These are phyloP conservation scores for Peromyscus aztecus DNA, from an alignment of 2,797 vertebrate genomes.

Conservation along the genomic window DNA sequence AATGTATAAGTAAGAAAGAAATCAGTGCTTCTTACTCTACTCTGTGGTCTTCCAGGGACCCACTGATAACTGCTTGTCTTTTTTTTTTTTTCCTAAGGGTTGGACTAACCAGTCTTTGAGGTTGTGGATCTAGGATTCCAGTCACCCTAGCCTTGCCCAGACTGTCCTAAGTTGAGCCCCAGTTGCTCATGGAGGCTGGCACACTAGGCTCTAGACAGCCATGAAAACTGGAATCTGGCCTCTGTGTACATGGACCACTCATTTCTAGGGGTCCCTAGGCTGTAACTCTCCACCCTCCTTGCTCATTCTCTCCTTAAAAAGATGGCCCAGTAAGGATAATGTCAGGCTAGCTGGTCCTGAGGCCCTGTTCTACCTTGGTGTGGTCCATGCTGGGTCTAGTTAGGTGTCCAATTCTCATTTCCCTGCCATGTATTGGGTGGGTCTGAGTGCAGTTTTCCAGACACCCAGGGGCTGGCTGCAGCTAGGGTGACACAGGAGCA, in stretches of 20 bases:
- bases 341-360: fast-evolving
- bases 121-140: background rate
- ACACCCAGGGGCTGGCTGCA: fast-evolving
- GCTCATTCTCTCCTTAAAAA: background rate
- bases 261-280: background rate
- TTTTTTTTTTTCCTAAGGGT: background rate
- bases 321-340: background rate
- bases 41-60: background rate
- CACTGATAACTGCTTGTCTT: background rate
- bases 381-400: background rate
- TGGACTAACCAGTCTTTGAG: background rate
- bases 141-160: background rate
- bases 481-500: background rate
- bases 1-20: background rate
- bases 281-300: background rate
- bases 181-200: background rate
- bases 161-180: too few species aligned
- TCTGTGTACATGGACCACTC: background rate
- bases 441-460: background rate
- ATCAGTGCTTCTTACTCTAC: background rate
- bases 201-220: background rate
- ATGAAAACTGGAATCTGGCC: fast-evolving
- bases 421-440: background rate
- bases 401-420: background rate
- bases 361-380: background rate